Conservation (phyloP, 2,888 invertebrate species). For the Rambutsinella grinnellia region DNA sequence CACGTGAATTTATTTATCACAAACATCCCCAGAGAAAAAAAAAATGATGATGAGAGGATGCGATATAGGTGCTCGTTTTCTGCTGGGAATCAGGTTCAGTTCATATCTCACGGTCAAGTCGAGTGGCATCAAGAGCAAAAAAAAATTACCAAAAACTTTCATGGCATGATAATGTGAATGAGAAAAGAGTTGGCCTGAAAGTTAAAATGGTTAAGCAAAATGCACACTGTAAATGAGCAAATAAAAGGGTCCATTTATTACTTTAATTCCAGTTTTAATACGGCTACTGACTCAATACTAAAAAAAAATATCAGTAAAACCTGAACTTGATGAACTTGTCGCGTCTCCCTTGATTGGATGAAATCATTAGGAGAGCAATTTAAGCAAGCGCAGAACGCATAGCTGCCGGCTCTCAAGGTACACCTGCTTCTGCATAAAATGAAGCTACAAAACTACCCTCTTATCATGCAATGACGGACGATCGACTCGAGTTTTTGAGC, state of each 20-base stretch:
- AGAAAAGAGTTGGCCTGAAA: no score
- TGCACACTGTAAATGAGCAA: neutral
- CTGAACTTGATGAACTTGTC: conserved; percentile 47
- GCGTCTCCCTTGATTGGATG: conserved; percentile 13
- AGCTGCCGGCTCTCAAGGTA: no score
- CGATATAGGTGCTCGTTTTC: neutral
- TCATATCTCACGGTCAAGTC: conserved; percentile 54
- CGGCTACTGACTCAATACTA: neutral
- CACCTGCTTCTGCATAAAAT: no score
- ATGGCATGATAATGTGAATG: no score
- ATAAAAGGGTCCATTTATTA: neutral
- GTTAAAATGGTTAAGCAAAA: no score
- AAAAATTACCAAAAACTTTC: no score
- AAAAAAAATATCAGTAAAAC: conserved; percentile 3
- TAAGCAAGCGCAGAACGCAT: no score
- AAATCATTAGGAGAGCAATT: no score
- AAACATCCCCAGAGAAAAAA: neutral
- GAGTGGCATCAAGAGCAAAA: conserved; percentile 4
- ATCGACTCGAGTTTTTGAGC: no score
- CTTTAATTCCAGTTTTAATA: neutral
- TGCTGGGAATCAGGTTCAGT: conserved; percentile 49
- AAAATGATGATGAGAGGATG: neutral
- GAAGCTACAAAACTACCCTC: no score
- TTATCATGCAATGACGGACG: no score
- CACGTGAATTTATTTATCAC: conserved; percentile 19